A percentile compares a stretch with the other conserved stretches of the same genome.
Conservation (phyloP, 2,888 invertebrate species). For the Cheilosia grossa region DNA sequence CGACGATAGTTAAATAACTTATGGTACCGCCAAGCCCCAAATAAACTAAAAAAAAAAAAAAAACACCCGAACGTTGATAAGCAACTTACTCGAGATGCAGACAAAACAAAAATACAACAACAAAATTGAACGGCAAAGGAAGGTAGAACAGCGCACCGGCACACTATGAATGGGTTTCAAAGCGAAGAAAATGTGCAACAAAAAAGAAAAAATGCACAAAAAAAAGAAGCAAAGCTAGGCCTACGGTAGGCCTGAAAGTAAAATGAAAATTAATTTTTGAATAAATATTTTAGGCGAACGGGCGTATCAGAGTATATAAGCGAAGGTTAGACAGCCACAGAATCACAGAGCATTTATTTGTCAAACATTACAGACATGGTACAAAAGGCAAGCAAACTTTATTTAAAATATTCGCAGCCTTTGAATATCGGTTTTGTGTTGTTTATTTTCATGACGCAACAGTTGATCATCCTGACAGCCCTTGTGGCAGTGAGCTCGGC, state of each 20-base stretch:
- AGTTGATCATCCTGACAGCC: slow-evolving; percentile 80
- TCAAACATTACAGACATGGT: slow-evolving; percentile 82
- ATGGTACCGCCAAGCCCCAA: slow-evolving; percentile 49
- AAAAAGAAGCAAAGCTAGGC: slow-evolving; percentile 49
- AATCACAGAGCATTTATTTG: slow-evolving; percentile 82
- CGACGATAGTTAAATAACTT: slow-evolving; percentile 63
- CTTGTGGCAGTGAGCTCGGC: slow-evolving; percentile 79
- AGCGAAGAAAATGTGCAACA: slow-evolving; percentile 39
- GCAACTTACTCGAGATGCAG: slow-evolving; percentile 54
- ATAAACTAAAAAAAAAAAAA: slow-evolving; percentile 38
- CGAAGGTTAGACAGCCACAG: slow-evolving; percentile 77
- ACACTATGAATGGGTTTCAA: slow-evolving; percentile 55
- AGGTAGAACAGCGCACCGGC: slow-evolving; percentile 59
- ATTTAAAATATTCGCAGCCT: slow-evolving; percentile 21
- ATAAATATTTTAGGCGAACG: slow-evolving; percentile 71
- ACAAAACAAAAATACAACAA: slow-evolving; percentile 40
- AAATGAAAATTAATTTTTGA: slow-evolving; percentile 71
- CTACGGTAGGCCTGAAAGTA: slow-evolving; percentile 74
- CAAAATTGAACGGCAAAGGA: slow-evolving; percentile 29
- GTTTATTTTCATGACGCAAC: slow-evolving; percentile 20
- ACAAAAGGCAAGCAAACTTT: slow-evolving; percentile 78
- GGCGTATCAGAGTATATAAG: slow-evolving; percentile 74
- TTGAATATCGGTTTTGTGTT: slow-evolving; percentile 6
- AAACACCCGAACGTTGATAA: slow-evolving; percentile 47
- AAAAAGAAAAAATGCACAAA: background rate